phyloP scores from a whole-genome alignment of 1,140 invertebrate genomes.

The Papilio xuthus region DNA sequence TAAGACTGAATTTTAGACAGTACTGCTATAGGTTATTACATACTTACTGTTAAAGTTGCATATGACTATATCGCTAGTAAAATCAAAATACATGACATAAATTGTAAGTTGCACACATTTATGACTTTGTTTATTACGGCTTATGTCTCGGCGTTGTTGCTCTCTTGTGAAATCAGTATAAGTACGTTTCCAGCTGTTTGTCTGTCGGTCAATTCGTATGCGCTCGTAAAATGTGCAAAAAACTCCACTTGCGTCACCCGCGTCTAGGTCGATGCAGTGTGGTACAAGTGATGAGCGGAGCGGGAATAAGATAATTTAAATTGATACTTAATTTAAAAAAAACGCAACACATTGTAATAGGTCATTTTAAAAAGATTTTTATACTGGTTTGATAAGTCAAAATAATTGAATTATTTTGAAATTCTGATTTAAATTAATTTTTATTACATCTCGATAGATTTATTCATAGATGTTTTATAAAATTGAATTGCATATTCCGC shows the following conservation, averaged over 20 bases:
- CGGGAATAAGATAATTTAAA: background rate
- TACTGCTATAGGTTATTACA: too few relatives aligned
- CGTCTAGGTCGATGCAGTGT: slow-evolving; percentile 29
- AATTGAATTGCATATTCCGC: slow-evolving; percentile 13
- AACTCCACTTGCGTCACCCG: slow-evolving; percentile 53
- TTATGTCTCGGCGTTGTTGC: too few relatives aligned
- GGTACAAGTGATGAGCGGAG: slow-evolving; percentile 35
- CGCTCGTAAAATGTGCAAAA: slow-evolving; percentile 53
- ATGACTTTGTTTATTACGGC: too few relatives aligned
- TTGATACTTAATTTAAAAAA: background rate
- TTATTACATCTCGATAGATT: background rate
- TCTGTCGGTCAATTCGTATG: slow-evolving; percentile 41
- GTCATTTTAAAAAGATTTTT: too few relatives aligned
- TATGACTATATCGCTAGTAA: too few relatives aligned
- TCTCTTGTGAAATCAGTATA: too few relatives aligned
- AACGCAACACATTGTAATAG: too few relatives aligned
- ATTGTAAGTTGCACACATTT: too few relatives aligned
- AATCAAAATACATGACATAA: too few relatives aligned
- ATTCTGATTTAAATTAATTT: background rate
- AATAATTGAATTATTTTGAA: background rate
- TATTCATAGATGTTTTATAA: background rate
- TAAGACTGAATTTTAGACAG: too few relatives aligned
- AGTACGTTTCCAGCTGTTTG: background rate
- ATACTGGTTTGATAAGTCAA: too few relatives aligned
- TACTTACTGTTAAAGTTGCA: too few relatives aligned